Evolutionary conservation across 2,888 invertebrate species (phyloP).

Genomic region (Peribatodes rhomboidaria): DNA sequence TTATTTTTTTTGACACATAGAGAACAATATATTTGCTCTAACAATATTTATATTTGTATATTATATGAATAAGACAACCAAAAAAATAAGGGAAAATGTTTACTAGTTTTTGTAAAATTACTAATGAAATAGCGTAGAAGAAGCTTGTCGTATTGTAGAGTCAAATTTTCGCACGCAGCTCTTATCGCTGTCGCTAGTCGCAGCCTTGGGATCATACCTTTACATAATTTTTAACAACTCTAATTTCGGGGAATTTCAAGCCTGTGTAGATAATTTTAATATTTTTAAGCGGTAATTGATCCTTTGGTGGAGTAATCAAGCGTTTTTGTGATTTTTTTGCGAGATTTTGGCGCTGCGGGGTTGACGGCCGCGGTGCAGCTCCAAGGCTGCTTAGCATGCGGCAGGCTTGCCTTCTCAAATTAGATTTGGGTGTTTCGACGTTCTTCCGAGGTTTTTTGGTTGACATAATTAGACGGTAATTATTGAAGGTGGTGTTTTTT

Average conservation of each 20-base stretch:
- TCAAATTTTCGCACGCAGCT: neutral
- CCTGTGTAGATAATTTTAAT: conserved; percentile 21
- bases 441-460: neutral
- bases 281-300: conserved; percentile 27
- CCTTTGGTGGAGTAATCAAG: conserved; percentile 21
- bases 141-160: too few species aligned
- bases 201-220: neutral
- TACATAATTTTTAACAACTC: neutral
- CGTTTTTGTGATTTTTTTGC: conserved; percentile 21
- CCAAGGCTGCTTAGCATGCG: conserved; percentile 14
- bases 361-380: conserved; percentile 21
- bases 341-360: conserved; percentile 12
- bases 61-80: too few species aligned
- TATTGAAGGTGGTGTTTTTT: too few species aligned
- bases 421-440: neutral
- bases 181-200: neutral
- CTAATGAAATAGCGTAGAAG: too few species aligned
- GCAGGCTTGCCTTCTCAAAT: neutral
- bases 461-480: neutral
- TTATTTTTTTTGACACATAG: too few species aligned
- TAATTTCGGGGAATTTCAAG: conserved; percentile 24
- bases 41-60: too few species aligned
- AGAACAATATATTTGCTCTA: too few species aligned
- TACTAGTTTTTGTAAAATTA: too few species aligned
- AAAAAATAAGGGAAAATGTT: too few species aligned